Percentiles rank a stretch among this genome's conserved stretches.
These are phyloP conservation scores for Eristalis arbustorum DNA, from an alignment of 2,888 invertebrate species.

Conservation along the genomic window DNA sequence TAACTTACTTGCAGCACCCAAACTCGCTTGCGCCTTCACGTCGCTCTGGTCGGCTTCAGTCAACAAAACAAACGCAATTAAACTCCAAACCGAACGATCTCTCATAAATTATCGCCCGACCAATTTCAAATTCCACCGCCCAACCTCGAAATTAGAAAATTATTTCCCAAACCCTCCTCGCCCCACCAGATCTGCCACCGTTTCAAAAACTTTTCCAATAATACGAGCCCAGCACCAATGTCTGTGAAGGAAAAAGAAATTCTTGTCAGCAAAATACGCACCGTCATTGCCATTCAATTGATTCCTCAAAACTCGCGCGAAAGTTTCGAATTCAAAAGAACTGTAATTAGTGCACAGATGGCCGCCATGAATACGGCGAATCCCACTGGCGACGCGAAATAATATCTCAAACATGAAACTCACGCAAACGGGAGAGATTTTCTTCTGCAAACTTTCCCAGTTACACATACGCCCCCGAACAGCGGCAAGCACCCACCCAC, in stretches of 20 bases:
- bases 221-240: background rate
- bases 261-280: constrained; percentile 28
- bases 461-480: constrained; percentile 29
- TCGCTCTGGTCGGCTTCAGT: background rate
- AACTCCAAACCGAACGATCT: background rate
- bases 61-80: background rate
- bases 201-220: constrained; percentile 42
- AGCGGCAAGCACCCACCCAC: constrained; percentile 6
- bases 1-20: no score
- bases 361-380: constrained; percentile 12
- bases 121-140: background rate
- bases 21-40: background rate
- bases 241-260: background rate
- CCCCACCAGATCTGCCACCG: constrained; percentile 9
- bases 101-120: background rate
- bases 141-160: constrained; percentile 20
- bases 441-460: constrained; percentile 6
- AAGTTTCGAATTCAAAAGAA: constrained; percentile 56
- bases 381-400: background rate
- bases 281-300: constrained; percentile 9
- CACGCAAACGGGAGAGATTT: background rate
- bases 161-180: no score
- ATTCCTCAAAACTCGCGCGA: constrained; percentile 12
- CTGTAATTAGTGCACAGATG: constrained; percentile 54
- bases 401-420: constrained; percentile 14